Percentiles rank a stretch among this genome's conserved stretches.
phyloP scores from a whole-genome alignment of 2,113 vertebrate species.

The Vidua chalybeata region DNA sequence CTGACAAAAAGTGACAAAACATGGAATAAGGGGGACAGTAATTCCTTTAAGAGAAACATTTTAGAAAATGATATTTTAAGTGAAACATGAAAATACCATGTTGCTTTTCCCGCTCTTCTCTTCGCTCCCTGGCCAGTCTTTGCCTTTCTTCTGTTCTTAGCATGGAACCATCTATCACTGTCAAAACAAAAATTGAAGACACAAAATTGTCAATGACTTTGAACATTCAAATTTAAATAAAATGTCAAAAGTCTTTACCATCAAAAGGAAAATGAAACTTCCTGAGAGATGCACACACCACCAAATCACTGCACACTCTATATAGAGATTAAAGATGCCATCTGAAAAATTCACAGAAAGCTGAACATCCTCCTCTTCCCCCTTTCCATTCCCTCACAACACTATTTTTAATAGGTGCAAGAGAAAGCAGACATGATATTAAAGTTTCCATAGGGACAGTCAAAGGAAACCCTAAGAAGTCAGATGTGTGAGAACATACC shows the following conservation, averaged over 20 bases:
- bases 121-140: conserved; percentile 88
- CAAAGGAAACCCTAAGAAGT: neutral
- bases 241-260: neutral
- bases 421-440: neutral
- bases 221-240: neutral
- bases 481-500: neutral
- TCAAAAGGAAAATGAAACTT: neutral
- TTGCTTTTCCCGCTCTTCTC: conserved; percentile 87
- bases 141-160: conserved; percentile 90
- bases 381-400: neutral
- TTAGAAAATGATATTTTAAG: neutral
- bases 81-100: conserved; percentile 78
- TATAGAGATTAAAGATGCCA: neutral
- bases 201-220: neutral
- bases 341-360: neutral
- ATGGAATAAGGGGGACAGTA: neutral
- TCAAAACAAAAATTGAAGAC: conserved; percentile 39
- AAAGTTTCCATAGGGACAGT: neutral
- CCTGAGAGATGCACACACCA: neutral
- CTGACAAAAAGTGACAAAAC: neutral
- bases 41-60: neutral
- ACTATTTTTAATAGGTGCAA: neutral
- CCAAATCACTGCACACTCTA: neutral
- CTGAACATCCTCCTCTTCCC: neutral
- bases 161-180: conserved; percentile 88